A percentile compares a stretch with the other conserved stretches of the same genome.
Evolutionary conservation across 2,113 vertebrate genomes (phyloP).

Genomic region (Phoenicopterus ruber): DNA sequence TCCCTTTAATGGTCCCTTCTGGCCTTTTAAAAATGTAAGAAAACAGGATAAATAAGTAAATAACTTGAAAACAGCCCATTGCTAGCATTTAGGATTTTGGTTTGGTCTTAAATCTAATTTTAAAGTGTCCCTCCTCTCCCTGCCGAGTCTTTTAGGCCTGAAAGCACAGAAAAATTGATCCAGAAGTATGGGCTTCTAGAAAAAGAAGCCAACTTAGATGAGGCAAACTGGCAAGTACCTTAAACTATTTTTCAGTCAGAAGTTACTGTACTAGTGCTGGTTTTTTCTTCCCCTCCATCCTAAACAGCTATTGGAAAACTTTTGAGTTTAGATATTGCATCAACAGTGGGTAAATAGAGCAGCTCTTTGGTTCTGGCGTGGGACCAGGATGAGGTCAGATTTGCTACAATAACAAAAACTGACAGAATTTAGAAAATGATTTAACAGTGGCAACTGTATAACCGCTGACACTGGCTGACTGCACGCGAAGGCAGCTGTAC

Average conservation of each 20-base stretch:
- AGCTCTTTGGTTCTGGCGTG: background rate
- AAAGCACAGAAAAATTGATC: background rate
- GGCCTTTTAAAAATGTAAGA: background rate
- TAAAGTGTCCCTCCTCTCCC: background rate
- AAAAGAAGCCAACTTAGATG: background rate
- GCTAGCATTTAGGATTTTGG: background rate
- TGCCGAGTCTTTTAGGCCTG: background rate
- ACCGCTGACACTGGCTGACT: background rate
- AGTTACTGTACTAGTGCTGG: background rate
- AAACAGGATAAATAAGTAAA: background rate
- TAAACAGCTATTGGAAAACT: background rate
- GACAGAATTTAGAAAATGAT: slow-evolving; percentile 52
- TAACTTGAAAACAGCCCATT: background rate
- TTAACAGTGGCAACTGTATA: slow-evolving; percentile 32
- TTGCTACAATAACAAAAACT: slow-evolving; percentile 44
- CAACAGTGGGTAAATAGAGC: background rate
- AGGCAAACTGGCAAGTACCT: background rate
- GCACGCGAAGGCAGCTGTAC: background rate
- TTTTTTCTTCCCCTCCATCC: background rate
- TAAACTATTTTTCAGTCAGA: background rate
- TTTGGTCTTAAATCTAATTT: background rate
- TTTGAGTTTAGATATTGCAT: background rate
- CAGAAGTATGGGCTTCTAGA: background rate
- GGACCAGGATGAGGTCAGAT: slow-evolving; percentile 52
- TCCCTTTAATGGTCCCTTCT: background rate